Base-by-base conservation (phyloP, 2,888 invertebrate genomes). In the Fragum fragum region DNA sequence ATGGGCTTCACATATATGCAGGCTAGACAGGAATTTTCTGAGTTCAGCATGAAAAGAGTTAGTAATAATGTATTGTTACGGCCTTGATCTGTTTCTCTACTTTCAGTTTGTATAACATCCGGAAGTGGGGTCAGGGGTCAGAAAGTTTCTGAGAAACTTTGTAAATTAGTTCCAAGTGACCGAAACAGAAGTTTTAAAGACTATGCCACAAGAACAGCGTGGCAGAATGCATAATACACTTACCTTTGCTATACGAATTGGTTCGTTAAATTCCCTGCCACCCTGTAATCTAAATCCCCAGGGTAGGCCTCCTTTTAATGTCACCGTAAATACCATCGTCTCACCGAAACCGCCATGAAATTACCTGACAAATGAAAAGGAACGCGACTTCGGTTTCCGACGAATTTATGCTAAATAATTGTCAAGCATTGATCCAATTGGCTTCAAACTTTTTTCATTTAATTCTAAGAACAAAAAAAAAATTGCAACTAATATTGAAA, bases 221-320 rank as follows among this genome's bases (percentile, higher is more conserved):
- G 36, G 23, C 3, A 63, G n/a, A 39, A 7, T 42, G 3, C 5
- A 5, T 14, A 6, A 57, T 11, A 42, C 0, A 80, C 91, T 85
- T 85, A 93, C 93, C 92, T 93, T 93, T 55, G 93, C 93, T 74
- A 98, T 97, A 94, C 96, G 96, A 82, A 97, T 95, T 80, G 97
- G 97, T 94, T 97, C 97, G 93, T 96, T 96, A 90, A 96, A 96
- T 95, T 97, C 97, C 91, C 95, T 96, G 86, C 97, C 97, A 87
- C 97, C 97, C 94, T 97, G 97, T 96, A 97, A 97, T 88, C 97
- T 96, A 95, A 98, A 97, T 92, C 97, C 97, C 98, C 97, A 97
- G 89, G 97, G 97, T 94, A 97, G 96, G 86, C 97, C 97, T 90
- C 97, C 97, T 93, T 96, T 96, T 94, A 97, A 95, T 93, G 96